Conservation (phyloP, 2,888 invertebrate species). For the Acanthacorydalis orientalis region DNA sequence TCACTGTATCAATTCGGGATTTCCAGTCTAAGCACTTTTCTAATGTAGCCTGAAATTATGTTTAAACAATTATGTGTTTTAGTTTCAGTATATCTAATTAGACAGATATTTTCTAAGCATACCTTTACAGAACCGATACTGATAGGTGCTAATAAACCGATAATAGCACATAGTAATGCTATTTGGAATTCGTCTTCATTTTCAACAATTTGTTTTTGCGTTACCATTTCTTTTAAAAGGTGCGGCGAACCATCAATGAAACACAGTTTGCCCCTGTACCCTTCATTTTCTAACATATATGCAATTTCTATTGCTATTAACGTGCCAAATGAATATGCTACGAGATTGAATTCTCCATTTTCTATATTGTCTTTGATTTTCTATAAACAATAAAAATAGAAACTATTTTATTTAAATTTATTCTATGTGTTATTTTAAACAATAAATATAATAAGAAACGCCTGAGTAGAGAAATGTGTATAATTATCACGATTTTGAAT, state of each 20-base stretch:
- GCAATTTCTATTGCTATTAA: slow-evolving; percentile 63
- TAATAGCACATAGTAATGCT: slow-evolving; percentile 31
- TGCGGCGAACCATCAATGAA: slow-evolving; percentile 69
- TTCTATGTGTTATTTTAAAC: not conserved
- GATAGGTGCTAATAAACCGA: slow-evolving; percentile 30
- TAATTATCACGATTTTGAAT: not conserved
- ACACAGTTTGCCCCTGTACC: slow-evolving; percentile 42
- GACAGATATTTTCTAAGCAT: slow-evolving; percentile 6
- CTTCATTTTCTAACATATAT: slow-evolving; percentile 47
- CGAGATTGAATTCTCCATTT: slow-evolving; percentile 46
- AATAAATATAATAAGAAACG: not conserved
- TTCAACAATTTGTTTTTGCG: slow-evolving; percentile 26
- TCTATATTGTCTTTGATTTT: slow-evolving; percentile 33
- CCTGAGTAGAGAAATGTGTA: not conserved
- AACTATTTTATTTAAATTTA: not conserved
- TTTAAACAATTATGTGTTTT: not conserved
- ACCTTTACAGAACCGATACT: slow-evolving; percentile 24
- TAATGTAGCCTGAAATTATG: slow-evolving; percentile 24
- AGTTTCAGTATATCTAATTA: too few relatives aligned
- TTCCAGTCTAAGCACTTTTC: slow-evolving; percentile 34
- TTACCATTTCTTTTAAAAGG: slow-evolving; percentile 34
- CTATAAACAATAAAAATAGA: slow-evolving; percentile 24
- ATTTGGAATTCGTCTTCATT: slow-evolving; percentile 35
- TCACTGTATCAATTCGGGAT: slow-evolving; percentile 34
- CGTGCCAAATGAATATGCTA: slow-evolving; percentile 82